Base-by-base conservation (phyloP, 2,888 invertebrate genomes). In the Eumerus sabulonum region DNA sequence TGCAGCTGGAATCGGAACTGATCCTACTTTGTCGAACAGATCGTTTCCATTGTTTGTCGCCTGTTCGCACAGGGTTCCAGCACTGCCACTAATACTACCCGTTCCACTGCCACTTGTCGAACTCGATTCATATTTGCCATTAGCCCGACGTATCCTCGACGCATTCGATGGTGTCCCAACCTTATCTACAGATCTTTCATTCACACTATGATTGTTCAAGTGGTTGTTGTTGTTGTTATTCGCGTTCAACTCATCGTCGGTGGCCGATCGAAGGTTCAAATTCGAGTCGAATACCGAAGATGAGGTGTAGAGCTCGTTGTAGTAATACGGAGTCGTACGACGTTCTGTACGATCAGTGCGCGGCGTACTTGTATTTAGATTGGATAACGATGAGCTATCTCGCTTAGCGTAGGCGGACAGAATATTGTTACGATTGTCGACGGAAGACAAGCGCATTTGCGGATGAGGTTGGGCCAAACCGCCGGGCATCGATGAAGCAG, bases 311-410 rank as follows among this genome's bases (percentile, higher is more conserved):
- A 88, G 83, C 76, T 88, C 88, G 73, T 88, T 87, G 81, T 88
- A 88, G 82, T 88, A 88, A 81, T 88, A 88, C 48, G 88, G 87
- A 60, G 87, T 87, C 53, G 86, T 86, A 48, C 87, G 88, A 0
- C 86, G 85, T 82, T 88, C 87, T 45, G 85, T 85, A 40, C 76
- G 81, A 76, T 82, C 82, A 5, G 83, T 56, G 53, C 83, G 82
- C 5, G 83, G 82, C 18, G 83, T 83, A 57, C 74, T 81, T 2
- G 83, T 82, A 13, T 84, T 84, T 44, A 86, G 64, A 82, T 86
- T 86, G 4, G 84, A 83, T 35, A 83, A 82, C 4, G 86, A 85
- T 7, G 84, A 84, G 68, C 85, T 85, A 51, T 85, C 85, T n/a
- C 82, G 83, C 71, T 84, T 67, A 9, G 74, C 57, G 18, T 81